A percentile compares a stretch with the other conserved stretches of the same genome.
Conservation (phyloP, 2,113 vertebrate species). For the Pandion haliaetus region DNA sequence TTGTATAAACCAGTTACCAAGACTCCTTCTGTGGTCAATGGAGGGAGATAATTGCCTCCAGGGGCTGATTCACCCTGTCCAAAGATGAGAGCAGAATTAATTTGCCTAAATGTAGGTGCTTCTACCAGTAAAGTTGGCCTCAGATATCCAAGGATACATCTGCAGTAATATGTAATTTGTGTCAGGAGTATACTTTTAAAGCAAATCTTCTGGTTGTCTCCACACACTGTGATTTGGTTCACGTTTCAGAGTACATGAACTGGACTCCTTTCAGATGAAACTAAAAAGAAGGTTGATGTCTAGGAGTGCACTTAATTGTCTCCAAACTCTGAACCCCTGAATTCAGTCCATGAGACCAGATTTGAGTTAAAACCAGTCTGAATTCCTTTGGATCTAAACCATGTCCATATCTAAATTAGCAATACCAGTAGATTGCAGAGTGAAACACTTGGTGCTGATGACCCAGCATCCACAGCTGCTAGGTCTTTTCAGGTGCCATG, state of each 20-base stretch:
- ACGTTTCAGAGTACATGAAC: background rate
- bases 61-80: background rate
- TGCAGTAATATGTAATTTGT: background rate
- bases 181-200: background rate
- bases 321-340: background rate
- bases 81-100: background rate
- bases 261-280: background rate
- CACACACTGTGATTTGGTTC: background rate
- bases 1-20: background rate
- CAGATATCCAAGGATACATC: background rate
- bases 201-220: background rate
- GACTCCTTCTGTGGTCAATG: background rate
- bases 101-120: background rate
- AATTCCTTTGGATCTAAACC: background rate
- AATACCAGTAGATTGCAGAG: background rate
- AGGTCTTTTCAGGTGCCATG: background rate
- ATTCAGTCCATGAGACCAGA: background rate
- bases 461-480: background rate
- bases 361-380: background rate
- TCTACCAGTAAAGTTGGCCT: background rate
- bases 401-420: background rate
- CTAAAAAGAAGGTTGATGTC: background rate
- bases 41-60: background rate
- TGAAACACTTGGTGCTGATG: background rate
- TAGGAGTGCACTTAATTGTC: background rate